phyloP scores from a whole-genome alignment of 2,113 vertebrate species.

The Lathamus discolor region DNA sequence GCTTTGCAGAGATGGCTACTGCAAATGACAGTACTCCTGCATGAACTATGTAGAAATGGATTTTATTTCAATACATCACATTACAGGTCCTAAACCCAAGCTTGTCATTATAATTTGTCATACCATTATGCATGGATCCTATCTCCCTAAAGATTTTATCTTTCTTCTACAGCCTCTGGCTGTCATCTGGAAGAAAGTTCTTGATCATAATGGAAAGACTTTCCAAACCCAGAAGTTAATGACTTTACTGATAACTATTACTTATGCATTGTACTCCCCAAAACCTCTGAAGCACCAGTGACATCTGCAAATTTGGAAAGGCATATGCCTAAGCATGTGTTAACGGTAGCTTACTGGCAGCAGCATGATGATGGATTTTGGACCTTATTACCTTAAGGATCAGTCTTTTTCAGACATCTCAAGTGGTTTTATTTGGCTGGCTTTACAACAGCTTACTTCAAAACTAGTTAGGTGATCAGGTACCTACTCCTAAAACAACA shows the following conservation, averaged over 20 bases:
- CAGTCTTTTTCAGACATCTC: neutral
- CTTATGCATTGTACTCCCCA: slow-evolving; percentile 1
- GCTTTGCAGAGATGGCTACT: neutral
- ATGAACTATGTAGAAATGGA: neutral
- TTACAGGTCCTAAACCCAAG: neutral
- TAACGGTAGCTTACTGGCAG: slow-evolving; percentile 1
- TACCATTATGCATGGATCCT: neutral
- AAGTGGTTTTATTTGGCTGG: neutral
- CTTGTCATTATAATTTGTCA: slow-evolving; percentile 16
- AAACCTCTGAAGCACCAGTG: slow-evolving; percentile 20
- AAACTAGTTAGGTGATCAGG: neutral
- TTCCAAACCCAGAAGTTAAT: slow-evolving; percentile 12
- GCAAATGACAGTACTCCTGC: neutral
- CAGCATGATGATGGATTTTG: neutral
- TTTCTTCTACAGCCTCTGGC: neutral
- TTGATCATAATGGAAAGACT: neutral
- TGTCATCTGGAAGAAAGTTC: neutral
- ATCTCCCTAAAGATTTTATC: neutral
- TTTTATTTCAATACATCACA: neutral
- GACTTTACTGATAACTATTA: neutral
- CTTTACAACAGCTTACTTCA: neutral
- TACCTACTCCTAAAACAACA: neutral
- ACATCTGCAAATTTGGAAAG: slow-evolving; percentile 6
- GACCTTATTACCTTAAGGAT: neutral
- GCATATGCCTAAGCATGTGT: neutral